Percentiles rank a stretch among this genome's conserved stretches.
These are phyloP conservation scores for Pleuronectes platessa DNA, from an alignment of 2,113 vertebrate genomes.

Conservation along the genomic window DNA sequence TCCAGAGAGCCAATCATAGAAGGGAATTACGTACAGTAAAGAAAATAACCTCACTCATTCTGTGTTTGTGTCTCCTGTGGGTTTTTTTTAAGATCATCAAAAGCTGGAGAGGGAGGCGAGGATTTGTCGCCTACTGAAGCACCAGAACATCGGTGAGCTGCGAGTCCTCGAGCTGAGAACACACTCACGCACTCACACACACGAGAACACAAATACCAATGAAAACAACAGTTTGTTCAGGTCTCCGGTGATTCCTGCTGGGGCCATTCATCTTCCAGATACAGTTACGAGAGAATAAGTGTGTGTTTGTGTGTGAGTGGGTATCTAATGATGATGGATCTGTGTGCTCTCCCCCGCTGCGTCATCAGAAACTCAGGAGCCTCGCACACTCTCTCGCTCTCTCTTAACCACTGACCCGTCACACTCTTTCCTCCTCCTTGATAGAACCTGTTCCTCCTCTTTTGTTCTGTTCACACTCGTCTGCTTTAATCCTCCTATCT, in stretches of 20 bases:
- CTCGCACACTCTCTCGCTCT: background rate
- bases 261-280: conserved; percentile 67
- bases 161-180: conserved; percentile 29
- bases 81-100: conserved; percentile 80
- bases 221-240: conserved; percentile 36
- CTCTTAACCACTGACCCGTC: conserved; percentile 44
- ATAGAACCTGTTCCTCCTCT: conserved; percentile 12
- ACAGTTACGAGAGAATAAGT: conserved; percentile 34
- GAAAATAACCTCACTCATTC: conserved; percentile 46
- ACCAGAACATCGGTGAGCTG: conserved; percentile 82
- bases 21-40: conserved; percentile 22
- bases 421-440: conserved; percentile 33
- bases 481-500: background rate
- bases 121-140: conserved; percentile 84
- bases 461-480: conserved; percentile 25
- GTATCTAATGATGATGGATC: conserved; percentile 70
- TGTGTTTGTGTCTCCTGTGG: conserved; percentile 39
- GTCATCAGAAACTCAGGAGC: conserved; percentile 54
- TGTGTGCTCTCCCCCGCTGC: conserved; percentile 49
- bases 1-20: conserved; percentile 50
- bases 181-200: background rate
- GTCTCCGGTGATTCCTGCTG: conserved; percentile 49
- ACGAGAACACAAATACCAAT: conserved; percentile 8
- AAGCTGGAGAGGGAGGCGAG: conserved; percentile 85
- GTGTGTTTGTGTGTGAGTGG: background rate